Evolutionary conservation across 2,113 vertebrate species (phyloP).

Genomic region (Centropus bengalensis): DNA sequence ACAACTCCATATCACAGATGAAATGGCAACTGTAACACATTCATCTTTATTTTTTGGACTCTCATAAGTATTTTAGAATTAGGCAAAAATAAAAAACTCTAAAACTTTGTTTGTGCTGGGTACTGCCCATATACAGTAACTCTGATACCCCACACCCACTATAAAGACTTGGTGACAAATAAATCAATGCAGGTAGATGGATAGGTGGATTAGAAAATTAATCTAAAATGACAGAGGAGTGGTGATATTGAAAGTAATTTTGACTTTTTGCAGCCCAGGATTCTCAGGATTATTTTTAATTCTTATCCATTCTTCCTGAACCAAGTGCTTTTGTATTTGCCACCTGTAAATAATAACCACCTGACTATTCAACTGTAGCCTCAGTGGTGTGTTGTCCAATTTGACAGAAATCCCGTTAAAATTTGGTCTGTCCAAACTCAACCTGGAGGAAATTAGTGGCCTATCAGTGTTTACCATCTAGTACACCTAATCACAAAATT

Average conservation of each 20-base stretch:
- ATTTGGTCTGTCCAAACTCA: too few relatives aligned
- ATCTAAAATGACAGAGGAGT: not conserved
- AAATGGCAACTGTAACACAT: constrained; percentile 1
- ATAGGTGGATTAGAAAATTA: rapidly evolving
- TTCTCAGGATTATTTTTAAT: not conserved
- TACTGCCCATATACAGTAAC: not conserved
- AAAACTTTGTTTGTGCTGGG: not conserved
- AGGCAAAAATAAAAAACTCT: constrained; percentile 14
- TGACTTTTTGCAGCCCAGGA: not conserved
- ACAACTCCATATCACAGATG: not conserved
- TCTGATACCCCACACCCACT: rapidly evolving
- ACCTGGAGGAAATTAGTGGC: not conserved
- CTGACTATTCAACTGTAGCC: not conserved
- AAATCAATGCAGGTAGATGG: not conserved
- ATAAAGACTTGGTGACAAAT: not conserved
- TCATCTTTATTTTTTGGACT: not conserved
- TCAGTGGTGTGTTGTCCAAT: rapidly evolving
- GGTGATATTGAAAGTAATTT: not conserved
- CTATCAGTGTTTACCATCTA: too few relatives aligned
- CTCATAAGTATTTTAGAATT: constrained; percentile 15
- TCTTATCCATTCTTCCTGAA: not conserved
- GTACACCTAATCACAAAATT: not conserved
- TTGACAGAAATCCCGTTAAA: not conserved
- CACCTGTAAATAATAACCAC: not conserved
- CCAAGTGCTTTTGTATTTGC: not conserved